Conservation (phyloP, 2,888 invertebrate species). For the Pristionchus exspectatus region DNA sequence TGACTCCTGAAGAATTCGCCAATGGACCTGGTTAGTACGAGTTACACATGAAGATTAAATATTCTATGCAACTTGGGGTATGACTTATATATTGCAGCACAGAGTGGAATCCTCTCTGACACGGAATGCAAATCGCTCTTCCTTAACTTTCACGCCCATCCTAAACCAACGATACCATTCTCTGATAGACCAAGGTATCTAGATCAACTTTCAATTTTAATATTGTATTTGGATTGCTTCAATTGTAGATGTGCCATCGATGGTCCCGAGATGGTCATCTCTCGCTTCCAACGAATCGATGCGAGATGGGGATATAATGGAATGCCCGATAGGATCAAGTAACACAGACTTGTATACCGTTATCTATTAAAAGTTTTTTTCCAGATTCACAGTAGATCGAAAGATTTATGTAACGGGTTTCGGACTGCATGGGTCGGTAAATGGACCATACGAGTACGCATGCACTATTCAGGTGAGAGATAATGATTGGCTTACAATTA, state of each 20-base stretch:
- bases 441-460: constrained; percentile 87
- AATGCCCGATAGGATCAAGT: constrained; percentile 88
- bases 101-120: constrained; percentile 86
- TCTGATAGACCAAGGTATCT: constrained; percentile 56
- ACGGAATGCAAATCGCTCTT: constrained; percentile 86
- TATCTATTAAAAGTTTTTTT: constrained; percentile 56
- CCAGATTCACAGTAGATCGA: constrained; percentile 88
- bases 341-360: constrained; percentile 56
- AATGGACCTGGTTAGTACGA: constrained; percentile 80
- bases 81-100: constrained; percentile 74
- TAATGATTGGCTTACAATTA: background rate
- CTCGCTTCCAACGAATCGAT: constrained; percentile 87
- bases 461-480: constrained; percentile 84
- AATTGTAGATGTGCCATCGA: constrained; percentile 85
- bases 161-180: constrained; percentile 87
- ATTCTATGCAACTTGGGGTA: background rate
- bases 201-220: background rate
- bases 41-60: background rate
- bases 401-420: constrained; percentile 90
- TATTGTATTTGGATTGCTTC: background rate
- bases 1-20: constrained; percentile 91
- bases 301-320: constrained; percentile 91
- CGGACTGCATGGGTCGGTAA: constrained; percentile 89
- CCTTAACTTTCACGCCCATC: constrained; percentile 84
- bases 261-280: constrained; percentile 85